Conservation (phyloP, 2,797 vertebrate genomes). For the Lagocephalus sceleratus region DNA sequence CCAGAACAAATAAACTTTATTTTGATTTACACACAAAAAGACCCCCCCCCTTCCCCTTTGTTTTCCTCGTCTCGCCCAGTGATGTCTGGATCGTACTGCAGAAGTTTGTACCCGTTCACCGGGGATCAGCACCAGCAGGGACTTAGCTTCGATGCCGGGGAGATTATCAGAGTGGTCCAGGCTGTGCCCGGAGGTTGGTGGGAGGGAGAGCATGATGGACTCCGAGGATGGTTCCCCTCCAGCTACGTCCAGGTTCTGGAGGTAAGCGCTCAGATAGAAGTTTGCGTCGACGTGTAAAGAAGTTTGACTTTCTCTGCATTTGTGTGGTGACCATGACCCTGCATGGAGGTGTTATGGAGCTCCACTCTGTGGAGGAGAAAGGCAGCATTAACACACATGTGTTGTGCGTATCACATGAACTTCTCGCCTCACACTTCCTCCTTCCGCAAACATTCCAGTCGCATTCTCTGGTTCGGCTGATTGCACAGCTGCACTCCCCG, state of each 20-base stretch:
- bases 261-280: conserved; percentile 67
- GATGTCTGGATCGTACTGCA: conserved; percentile 84
- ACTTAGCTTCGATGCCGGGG: conserved; percentile 87
- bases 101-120: conserved; percentile 89
- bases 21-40: too few relatives aligned
- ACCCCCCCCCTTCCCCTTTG: too few relatives aligned
- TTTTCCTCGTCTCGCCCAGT: conserved; percentile 9
- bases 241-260: conserved; percentile 93
- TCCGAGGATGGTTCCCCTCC: conserved; percentile 91
- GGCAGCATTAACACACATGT: conserved; percentile 30
- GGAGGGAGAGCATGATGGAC: conserved; percentile 94
- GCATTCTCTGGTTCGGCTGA: conserved; percentile 41
- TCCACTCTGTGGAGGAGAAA: conserved; percentile 8
- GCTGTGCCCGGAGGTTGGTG: conserved; percentile 92
- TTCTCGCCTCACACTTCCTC: conserved; percentile 47
- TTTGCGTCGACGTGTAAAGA: too few relatives aligned
- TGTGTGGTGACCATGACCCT: not conserved
- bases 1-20: too few relatives aligned
- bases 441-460: conserved; percentile 66
- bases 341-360: not conserved
- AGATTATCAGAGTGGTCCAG: conserved; percentile 86
- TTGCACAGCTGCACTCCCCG: conserved; percentile 26
- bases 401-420: conserved; percentile 47
- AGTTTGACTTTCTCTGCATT: too few relatives aligned
- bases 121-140: conserved; percentile 91